A percentile compares a stretch with the other conserved stretches of the same genome.
Conservation (phyloP, 2,888 invertebrate species). For the Hydraecia micacea region DNA sequence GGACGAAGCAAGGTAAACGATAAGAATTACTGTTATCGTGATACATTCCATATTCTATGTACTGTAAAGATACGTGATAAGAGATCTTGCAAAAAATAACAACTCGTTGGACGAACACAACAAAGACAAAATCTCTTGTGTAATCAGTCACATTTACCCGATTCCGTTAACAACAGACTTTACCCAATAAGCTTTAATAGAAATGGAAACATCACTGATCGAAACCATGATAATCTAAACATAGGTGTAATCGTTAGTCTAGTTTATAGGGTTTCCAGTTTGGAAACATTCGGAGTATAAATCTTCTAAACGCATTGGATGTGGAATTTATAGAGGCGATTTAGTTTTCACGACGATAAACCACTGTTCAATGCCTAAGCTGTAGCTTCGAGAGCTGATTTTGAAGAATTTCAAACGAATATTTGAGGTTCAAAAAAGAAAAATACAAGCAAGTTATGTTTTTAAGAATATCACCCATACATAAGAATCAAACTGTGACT, state of each 20-base stretch:
- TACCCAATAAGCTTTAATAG: conserved; percentile 1
- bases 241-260: conserved; percentile 60
- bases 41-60: conserved; percentile 67
- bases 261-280: conserved; percentile 67
- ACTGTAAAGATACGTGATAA: conserved; percentile 65
- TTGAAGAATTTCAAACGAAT: conserved; percentile 16
- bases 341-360: conserved; percentile 74
- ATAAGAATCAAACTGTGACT: conserved; percentile 1
- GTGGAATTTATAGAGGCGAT: conserved; percentile 78
- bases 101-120: conserved; percentile 55
- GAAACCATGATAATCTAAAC: conserved; percentile 46
- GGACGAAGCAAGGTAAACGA: conserved; percentile 66
- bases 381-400: conserved; percentile 21
- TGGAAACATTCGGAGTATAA: conserved; percentile 77
- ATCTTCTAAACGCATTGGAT: conserved; percentile 77
- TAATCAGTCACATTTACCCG: conserved; percentile 8
- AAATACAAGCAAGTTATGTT: not conserved
- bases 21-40: conserved; percentile 71
- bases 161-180: conserved; percentile 13
- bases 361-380: conserved; percentile 63
- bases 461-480: conserved; percentile 1
- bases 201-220: conserved; percentile 38
- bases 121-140: conserved; percentile 44
- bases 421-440: conserved; percentile 13
- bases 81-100: conserved; percentile 65